Evolutionary conservation across 2,888 invertebrate genomes (phyloP), one percentile per base, ranked within the genome.

Genomic region (Apodemia hepburni): DNA sequence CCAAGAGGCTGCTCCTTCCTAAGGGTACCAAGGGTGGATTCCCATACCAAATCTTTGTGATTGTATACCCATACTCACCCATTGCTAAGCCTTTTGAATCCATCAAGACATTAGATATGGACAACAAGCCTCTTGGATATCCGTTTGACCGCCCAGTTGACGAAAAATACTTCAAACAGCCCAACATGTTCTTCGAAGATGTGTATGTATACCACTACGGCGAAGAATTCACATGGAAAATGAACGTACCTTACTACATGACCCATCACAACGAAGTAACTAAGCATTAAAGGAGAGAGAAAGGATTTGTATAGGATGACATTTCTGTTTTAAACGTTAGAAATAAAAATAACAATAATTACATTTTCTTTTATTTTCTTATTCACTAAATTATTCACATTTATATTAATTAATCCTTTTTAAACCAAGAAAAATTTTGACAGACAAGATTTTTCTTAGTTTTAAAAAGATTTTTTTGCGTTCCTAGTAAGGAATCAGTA

Each of bases 1-100:
- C 96, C 4, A 92, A 93, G 66, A 94, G 95, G 69, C 85, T 96
- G 61, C 84, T 96, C 75, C 81, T 97, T 65, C 96, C 97, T 47
- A 95, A 92, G 77, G 97, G 97, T 76, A 94, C 92, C 70, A 84
- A 83, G 49, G 93, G 93, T 68, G 96, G 97, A 61, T 92, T 93
- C 82, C 93, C 93, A 61, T 93, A 93, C 88, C 93, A 94, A 71
- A 74, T 96, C 66, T 94, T 93, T 81, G 93, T 94, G 61, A 91
- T 94, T 60, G 92, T 94, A 27, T 92, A 92, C 70, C 93, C 94
- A 58, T 92, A 86, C 72, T 82, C 87, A 59, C 79, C 82, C 9
- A 77, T 85, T 42, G 87, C 90, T 59, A 78, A 79, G 45, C 62
- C 67, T 22, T 72, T 75, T 57, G 79, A 81, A 1, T 66, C 70